Evolutionary conservation across 2,888 invertebrate species (phyloP).

Genomic region (Prosapia bicincta): DNA sequence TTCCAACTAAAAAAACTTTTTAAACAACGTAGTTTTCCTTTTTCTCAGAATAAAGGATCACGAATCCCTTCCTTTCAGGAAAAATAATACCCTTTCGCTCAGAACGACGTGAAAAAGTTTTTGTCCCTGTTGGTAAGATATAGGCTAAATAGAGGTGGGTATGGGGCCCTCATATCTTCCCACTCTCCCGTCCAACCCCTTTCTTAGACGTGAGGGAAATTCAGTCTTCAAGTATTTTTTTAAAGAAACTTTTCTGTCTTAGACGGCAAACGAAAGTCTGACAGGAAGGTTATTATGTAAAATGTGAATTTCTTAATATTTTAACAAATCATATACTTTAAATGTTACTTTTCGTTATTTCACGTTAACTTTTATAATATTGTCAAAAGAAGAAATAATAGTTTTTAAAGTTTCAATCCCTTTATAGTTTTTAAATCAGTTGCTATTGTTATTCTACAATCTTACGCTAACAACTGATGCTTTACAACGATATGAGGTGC

Average conservation of each 20-base stretch:
- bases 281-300: background rate
- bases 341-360: too few species aligned
- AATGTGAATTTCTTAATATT: too few species aligned
- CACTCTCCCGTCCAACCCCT: background rate
- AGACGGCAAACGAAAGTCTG: background rate
- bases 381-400: too few species aligned
- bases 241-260: background rate
- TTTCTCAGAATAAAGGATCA: conserved; percentile 8
- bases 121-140: conserved; percentile 15
- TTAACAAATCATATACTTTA: too few species aligned
- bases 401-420: too few species aligned
- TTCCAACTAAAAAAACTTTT: background rate
- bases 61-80: conserved; percentile 9
- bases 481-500: too few species aligned
- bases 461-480: too few species aligned
- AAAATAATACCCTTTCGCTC: conserved; percentile 26
- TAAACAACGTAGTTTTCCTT: background rate
- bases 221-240: background rate
- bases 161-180: background rate
- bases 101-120: conserved; percentile 14
- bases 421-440: too few species aligned
- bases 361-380: too few species aligned
- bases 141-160: conserved; percentile 25
- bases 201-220: background rate
- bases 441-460: too few species aligned